A percentile compares a stretch with the other conserved stretches of the same genome.
Evolutionary conservation across 2,113 vertebrate species (phyloP).

Genomic region (Morone chrysops): DNA sequence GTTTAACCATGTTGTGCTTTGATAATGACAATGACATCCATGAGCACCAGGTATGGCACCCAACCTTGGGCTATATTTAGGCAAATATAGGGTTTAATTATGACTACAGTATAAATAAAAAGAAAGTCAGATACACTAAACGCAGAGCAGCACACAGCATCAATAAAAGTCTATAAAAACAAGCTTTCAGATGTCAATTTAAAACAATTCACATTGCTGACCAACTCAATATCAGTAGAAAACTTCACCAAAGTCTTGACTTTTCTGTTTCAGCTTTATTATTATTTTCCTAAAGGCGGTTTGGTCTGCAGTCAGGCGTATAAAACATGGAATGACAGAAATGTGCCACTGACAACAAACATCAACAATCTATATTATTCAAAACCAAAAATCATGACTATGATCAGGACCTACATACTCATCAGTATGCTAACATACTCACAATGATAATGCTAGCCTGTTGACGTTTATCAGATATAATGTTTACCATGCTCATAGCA

Average conservation of each 20-base stretch:
- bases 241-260: neutral
- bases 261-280: neutral
- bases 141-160: slow-evolving; percentile 15
- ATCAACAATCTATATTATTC: neutral
- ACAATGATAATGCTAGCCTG: neutral
- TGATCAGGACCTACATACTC: neutral
- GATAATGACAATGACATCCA: slow-evolving; percentile 69
- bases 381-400: neutral
- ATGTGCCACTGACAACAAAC: neutral
- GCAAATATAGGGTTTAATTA: slow-evolving; percentile 25
- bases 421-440: neutral
- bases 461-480: no score
- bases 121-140: slow-evolving; percentile 3
- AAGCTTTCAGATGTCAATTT: slow-evolving; percentile 23
- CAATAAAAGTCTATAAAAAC: slow-evolving; percentile 31
- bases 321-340: neutral
- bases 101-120: slow-evolving; percentile 27
- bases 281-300: neutral
- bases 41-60: slow-evolving; percentile 42
- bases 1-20: slow-evolving; percentile 66
- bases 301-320: neutral
- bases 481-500: neutral
- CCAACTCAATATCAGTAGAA: slow-evolving; percentile 14
- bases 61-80: slow-evolving; percentile 52
- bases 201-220: slow-evolving; percentile 25